These are phyloP conservation scores for Druceiella hillmani DNA, from an alignment of 2,888 invertebrate genomes.

Conservation along the genomic window DNA sequence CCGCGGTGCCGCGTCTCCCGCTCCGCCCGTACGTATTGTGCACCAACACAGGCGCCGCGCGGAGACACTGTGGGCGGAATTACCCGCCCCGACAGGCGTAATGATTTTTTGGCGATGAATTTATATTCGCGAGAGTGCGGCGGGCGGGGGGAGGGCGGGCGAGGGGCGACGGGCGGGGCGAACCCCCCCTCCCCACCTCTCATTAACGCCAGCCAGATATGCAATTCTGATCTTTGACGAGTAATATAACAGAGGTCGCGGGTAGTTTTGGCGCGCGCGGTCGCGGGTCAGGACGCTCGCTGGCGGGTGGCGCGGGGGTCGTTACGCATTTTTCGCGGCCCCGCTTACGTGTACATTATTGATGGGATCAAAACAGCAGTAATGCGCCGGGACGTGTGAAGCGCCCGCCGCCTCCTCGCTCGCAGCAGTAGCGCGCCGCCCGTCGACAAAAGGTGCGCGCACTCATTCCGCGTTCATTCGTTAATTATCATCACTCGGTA, in stretches of 20 bases:
- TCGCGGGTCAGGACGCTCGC: constrained; percentile 50
- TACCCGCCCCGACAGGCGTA: constrained; percentile 71
- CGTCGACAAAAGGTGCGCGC: constrained; percentile 46
- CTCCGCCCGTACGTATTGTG: constrained; percentile 26
- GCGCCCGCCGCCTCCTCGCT: too few relatives aligned
- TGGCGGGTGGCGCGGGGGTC: constrained; percentile 22
- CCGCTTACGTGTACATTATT: constrained; percentile 39
- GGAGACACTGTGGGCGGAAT: constrained; percentile 46
- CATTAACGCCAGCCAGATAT: constrained; percentile 62
- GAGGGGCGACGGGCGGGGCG: constrained; percentile 24
- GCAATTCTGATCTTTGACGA: constrained; percentile 62
- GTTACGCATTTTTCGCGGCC: constrained; percentile 10
- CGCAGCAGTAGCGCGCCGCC: too few relatives aligned
- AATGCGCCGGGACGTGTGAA: constrained; percentile 55
- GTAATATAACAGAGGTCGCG: constrained; percentile 35
- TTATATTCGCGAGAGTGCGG: constrained; percentile 64
- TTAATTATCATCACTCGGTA: too few relatives aligned
- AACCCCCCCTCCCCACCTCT: constrained; percentile 34
- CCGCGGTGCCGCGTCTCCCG: constrained; percentile 41
- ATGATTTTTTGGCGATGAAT: constrained; percentile 84
- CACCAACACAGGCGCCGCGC: constrained; percentile 34
- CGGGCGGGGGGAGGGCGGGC: constrained; percentile 26
- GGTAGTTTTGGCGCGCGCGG: constrained; percentile 53
- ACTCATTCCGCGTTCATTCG: too few relatives aligned
- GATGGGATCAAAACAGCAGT: constrained; percentile 54